These are phyloP conservation scores for Poecilia picta DNA, from an alignment of 2,797 vertebrate genomes.

Conservation along the genomic window DNA sequence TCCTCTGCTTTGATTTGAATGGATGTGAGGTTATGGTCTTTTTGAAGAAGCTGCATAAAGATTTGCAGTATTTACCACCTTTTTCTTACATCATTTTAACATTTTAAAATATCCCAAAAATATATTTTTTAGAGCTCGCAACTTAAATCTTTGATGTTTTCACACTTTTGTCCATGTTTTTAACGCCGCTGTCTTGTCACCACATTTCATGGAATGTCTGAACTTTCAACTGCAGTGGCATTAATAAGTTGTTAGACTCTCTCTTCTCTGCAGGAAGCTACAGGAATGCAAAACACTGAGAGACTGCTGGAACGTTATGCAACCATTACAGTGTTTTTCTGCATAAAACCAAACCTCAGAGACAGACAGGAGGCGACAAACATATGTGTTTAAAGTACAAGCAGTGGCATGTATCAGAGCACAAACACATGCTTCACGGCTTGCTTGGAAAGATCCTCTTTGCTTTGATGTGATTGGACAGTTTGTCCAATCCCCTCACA, in stretches of 20 bases:
- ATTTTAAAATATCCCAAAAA: conserved; percentile 7
- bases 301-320: conserved; percentile 8
- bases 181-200: conserved; percentile 26
- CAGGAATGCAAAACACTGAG: conserved; percentile 9
- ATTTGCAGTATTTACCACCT: conserved; percentile 26
- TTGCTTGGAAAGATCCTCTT: conserved; percentile 20
- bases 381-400: conserved; percentile 32
- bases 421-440: conserved; percentile 30
- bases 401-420: conserved; percentile 28
- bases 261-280: conserved; percentile 9
- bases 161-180: conserved; percentile 10
- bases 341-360: conserved; percentile 6
- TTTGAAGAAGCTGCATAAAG: conserved; percentile 44
- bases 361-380: conserved; percentile 25
- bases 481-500: conserved; percentile 22
- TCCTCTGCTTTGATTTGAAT: conserved; percentile 40
- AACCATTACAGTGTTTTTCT: conserved; percentile 23
- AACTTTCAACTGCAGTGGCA: conserved; percentile 4
- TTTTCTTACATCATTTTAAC: conserved; percentile 19
- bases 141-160: background rate
- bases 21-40: conserved; percentile 50
- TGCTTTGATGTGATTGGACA: conserved; percentile 30
- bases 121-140: background rate
- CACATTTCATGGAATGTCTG: conserved; percentile 24
- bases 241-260: conserved; percentile 26